phyloP scores from a whole-genome alignment of 2,113 vertebrate species.

The Corythaeola cristata region DNA sequence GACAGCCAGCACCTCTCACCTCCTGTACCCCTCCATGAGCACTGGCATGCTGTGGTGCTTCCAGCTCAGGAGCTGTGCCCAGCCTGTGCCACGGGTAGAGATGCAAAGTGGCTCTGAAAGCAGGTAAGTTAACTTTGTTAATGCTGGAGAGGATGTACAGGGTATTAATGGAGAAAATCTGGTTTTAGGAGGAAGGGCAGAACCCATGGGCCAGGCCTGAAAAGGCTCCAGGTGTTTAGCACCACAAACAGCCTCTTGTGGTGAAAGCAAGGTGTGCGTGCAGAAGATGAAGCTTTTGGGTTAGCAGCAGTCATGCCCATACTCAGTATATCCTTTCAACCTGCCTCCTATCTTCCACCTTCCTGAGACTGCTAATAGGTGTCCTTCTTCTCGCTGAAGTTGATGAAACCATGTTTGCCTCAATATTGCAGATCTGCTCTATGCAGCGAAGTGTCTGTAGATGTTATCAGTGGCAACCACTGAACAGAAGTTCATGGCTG shows the following conservation, averaged over 20 bases:
- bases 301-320: not conserved
- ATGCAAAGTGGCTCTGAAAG: not conserved
- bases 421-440: not conserved
- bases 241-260: not conserved
- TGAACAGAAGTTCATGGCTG: too few species aligned
- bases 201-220: not conserved
- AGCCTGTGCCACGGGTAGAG: not conserved
- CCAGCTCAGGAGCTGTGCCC: not conserved
- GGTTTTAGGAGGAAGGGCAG: not conserved
- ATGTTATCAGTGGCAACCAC: not conserved
- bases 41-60: too few species aligned
- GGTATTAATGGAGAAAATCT: not conserved
- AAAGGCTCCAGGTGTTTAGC: too few species aligned
- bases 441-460: not conserved
- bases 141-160: not conserved
- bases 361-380: not conserved
- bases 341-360: not conserved
- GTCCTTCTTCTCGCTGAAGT: not conserved
- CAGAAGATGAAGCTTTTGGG: not conserved
- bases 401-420: not conserved
- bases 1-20: rapidly evolving
- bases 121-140: not conserved
- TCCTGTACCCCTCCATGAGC: rapidly evolving
- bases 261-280: not conserved
- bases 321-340: not conserved